A percentile compares a stretch with the other conserved stretches of the same genome.
These are phyloP conservation scores for Xiphophorus hellerii DNA, from an alignment of 2,113 vertebrate species.

Conservation along the genomic window DNA sequence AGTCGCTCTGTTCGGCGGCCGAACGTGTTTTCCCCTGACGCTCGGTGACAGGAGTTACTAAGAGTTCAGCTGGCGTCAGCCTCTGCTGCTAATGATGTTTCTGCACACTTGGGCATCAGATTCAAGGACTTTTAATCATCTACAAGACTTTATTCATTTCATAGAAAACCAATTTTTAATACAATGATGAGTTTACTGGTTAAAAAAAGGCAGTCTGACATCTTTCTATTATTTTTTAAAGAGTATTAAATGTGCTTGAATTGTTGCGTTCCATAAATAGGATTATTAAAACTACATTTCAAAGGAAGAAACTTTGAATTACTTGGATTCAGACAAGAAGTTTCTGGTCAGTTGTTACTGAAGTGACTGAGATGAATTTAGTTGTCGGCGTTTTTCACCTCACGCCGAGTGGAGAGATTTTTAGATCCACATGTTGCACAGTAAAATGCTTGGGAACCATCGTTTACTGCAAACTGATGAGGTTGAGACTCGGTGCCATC, in stretches of 20 bases:
- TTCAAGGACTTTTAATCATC: conserved; percentile 14
- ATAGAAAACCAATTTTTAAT: background rate
- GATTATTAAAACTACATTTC: background rate
- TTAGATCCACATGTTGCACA: too few relatives aligned
- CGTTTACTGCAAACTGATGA: too few relatives aligned
- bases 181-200: background rate
- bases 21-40: conserved; percentile 43
- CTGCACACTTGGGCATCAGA: background rate
- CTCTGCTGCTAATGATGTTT: conserved; percentile 50
- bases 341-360: too few relatives aligned
- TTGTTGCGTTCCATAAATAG: background rate
- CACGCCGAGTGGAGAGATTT: too few relatives aligned
- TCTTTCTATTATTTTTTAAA: background rate
- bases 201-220: background rate
- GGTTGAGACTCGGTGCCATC: too few relatives aligned
- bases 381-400: too few relatives aligned
- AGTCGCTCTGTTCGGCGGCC: conserved; percentile 53
- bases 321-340: background rate
- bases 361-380: too few relatives aligned
- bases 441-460: too few relatives aligned
- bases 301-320: background rate
- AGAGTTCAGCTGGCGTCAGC: conserved; percentile 59
- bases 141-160: background rate
- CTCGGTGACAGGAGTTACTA: conserved; percentile 66
- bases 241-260: background rate